A percentile compares a stretch with the other conserved stretches of the same genome.
Conservation (phyloP, 1,140 invertebrate genomes). For the Meloidogyne floridensis region DNA sequence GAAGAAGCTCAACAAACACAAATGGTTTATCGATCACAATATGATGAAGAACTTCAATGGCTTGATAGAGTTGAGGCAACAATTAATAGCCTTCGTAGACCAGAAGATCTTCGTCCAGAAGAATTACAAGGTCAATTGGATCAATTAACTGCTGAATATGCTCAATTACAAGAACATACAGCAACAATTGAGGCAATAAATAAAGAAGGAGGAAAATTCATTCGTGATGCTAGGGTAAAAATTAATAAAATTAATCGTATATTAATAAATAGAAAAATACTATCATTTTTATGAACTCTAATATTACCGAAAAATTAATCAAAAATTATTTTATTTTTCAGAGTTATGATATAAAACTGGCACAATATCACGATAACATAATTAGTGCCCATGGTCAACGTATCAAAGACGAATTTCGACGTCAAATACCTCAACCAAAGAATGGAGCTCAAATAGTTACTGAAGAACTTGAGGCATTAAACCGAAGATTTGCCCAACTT, state of each 20-base stretch:
- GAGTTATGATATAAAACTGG: constrained; percentile 84
- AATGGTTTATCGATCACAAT: constrained; percentile 63
- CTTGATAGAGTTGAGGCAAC: constrained; percentile 73
- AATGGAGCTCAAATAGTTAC: constrained; percentile 79
- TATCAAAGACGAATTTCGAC: constrained; percentile 53
- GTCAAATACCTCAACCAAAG: constrained; percentile 60
- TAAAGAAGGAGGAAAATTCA: constrained; percentile 87
- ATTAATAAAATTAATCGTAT: neutral
- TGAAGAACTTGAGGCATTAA: constrained; percentile 74
- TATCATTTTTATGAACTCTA: neutral
- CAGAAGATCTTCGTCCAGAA: constrained; percentile 63
- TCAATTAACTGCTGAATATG: constrained; percentile 75
- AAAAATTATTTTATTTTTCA: constrained; percentile 68
- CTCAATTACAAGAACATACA: constrained; percentile 83
- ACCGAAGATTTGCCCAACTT: constrained; percentile 64
- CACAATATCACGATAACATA: constrained; percentile 83
- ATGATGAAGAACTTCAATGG: constrained; percentile 64
- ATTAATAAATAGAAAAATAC: neutral
- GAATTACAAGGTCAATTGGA: constrained; percentile 63
- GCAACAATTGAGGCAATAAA: constrained; percentile 92
- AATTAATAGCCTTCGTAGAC: constrained; percentile 69
- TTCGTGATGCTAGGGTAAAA: constrained; percentile 94
- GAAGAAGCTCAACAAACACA: constrained; percentile 64
- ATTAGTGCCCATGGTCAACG: constrained; percentile 76
- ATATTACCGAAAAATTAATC: no score